Evolutionary conservation across 2,113 vertebrate species (phyloP), one percentile per base, ranked within the genome.

Genomic region (Microtus montanus): DNA sequence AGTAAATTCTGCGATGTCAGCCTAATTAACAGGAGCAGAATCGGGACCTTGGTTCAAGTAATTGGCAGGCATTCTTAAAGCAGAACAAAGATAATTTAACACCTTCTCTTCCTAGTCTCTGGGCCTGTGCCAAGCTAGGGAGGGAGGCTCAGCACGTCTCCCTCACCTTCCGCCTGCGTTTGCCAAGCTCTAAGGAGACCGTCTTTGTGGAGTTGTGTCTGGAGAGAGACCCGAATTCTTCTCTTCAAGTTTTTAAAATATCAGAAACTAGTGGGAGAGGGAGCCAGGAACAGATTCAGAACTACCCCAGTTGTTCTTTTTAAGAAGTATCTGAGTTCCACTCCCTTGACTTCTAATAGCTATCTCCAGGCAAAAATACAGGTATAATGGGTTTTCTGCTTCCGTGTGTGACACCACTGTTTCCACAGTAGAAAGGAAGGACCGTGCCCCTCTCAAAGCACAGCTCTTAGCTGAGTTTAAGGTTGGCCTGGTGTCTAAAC

Each of bases 241-340:
- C 49, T 79, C 79, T 35, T 85, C 19, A 68, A 68, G 92, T 64
- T 95, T 93, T 97, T 35, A 91, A 92, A 70, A 80, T 73, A 41
- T 71, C 64, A 77, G 80, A 83, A 87, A 64, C 58, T 33, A 47
- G 58, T 52, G 52, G 44, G 44, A 44, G 30, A 77, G 26, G 41
- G 38, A 70, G 75, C 54, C 75, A 30, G 73, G 80, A 90, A 44
- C 38, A 74, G 22, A 11, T 63, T 73, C 63, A 64, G 79, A 85
- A 28, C 2, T 5, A 41, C 35, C 28, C 26, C 84, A 30, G 75
- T 47, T 66, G 44, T 6, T 73, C 74, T 38, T 87, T 84, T 44
- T 66, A 90, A 89, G 89, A 30, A 63, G n/a, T 19, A 44, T 11
- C 17, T 44, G 24, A 79, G 89, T 87, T 73, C 33, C 61, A 58